Conservation (phyloP, 92 coral and sea anemone species). For the Heteractis magnifica region DNA sequence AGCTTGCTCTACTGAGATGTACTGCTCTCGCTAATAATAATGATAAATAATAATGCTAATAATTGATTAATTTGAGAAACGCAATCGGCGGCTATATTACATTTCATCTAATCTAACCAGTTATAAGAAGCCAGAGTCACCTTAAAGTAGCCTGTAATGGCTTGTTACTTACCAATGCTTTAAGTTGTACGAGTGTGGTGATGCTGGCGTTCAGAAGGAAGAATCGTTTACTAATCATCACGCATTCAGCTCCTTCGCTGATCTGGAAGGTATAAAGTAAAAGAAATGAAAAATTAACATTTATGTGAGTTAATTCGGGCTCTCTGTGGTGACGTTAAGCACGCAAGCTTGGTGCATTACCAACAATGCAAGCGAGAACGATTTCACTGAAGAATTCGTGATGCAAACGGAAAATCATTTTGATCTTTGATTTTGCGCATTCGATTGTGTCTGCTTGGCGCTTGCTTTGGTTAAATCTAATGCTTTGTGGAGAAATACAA, state of each 20-base stretch:
- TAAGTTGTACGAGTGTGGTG: conserved; percentile 77
- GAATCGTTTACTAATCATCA: conserved; percentile 81
- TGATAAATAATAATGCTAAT: background rate
- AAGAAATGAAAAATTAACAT: background rate
- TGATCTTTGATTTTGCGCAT: too few relatives aligned
- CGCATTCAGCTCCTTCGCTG: conserved; percentile 90
- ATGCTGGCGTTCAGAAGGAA: conserved; percentile 76
- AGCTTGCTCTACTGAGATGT: conserved; percentile 79
- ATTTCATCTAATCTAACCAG: too few relatives aligned
- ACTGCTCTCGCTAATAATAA: conserved; percentile 68
- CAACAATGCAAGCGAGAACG: background rate
- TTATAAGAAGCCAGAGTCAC: background rate
- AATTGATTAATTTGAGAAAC: background rate
- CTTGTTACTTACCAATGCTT: conserved; percentile 67
- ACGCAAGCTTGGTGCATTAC: background rate
- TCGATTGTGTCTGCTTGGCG: too few relatives aligned
- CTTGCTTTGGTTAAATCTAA: too few relatives aligned
- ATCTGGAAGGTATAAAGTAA: conserved; percentile 39
- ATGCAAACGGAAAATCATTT: background rate
- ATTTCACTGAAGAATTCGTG: background rate
- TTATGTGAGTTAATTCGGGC: background rate
- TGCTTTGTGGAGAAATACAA: too few relatives aligned
- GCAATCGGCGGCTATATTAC: background rate
- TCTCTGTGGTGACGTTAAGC: background rate
- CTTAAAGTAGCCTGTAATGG: background rate